phyloP scores from a whole-genome alignment of 2,113 vertebrate species.

The Nothocercus nigrocapillus region DNA sequence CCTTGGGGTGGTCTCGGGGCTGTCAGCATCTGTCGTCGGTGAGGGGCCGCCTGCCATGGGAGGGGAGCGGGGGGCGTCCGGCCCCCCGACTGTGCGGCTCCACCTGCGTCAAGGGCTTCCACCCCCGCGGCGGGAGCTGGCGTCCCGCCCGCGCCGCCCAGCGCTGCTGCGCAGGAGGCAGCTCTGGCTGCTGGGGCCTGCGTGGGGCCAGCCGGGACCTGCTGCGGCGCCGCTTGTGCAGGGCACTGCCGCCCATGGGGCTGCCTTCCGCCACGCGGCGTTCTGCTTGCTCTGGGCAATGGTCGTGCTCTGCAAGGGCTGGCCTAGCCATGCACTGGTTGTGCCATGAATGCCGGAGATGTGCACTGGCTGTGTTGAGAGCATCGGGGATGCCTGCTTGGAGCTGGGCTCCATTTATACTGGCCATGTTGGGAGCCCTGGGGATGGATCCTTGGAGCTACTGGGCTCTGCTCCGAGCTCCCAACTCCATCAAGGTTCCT shows the following conservation, averaged over 20 bases:
- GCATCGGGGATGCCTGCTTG: not conserved
- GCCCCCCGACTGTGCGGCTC: not conserved
- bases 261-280: not conserved
- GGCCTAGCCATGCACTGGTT: no score
- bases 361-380: no score
- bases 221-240: rapidly evolving
- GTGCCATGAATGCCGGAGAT: no score
- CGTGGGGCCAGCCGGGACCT: not conserved
- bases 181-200: not conserved
- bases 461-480: not conserved
- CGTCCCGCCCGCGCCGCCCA: not conserved
- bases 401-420: not conserved
- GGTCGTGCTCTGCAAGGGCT: no score
- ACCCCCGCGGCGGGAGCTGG: not conserved
- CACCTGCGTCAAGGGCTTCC: not conserved
- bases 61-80: not conserved
- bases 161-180: not conserved
- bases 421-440: no score
- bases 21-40: not conserved
- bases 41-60: not conserved
- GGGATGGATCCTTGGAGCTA: no score
- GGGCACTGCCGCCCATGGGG: rapidly evolving
- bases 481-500: not conserved
- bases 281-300: not conserved
- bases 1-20: slow-evolving; percentile 37